Conservation (phyloP, 2,113 vertebrate genomes). For the Ceratotherium simum region DNA sequence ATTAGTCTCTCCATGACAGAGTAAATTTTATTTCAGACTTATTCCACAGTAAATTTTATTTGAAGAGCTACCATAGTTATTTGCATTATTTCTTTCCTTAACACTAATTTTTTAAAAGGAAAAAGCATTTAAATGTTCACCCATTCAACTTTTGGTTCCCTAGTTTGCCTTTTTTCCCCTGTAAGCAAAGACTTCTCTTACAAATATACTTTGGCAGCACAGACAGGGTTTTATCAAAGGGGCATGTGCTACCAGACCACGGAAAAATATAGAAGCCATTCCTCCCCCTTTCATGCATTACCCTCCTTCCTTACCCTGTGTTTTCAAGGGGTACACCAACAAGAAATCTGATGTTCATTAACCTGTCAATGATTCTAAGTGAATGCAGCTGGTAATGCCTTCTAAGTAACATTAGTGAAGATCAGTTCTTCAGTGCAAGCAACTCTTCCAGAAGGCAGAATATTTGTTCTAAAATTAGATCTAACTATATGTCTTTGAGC, state of each 20-base stretch:
- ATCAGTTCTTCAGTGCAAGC: not conserved
- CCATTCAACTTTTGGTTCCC: not conserved
- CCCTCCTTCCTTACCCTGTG: not conserved
- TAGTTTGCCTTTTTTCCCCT: not conserved
- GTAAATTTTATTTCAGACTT: not conserved
- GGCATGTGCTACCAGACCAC: not conserved
- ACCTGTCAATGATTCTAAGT: not conserved
- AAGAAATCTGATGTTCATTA: not conserved
- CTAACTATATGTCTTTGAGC: not conserved
- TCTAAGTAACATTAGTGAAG: not conserved
- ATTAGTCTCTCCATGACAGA: not conserved
- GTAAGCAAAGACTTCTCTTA: not conserved
- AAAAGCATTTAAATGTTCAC: not conserved
- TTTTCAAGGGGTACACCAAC: not conserved
- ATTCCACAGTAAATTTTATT: not conserved
- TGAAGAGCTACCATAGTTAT: not conserved
- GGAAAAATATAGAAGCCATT: not conserved
- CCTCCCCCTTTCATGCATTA: rapidly evolving
- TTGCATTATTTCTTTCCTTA: not conserved
- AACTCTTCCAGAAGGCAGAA: not conserved
- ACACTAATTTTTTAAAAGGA: not conserved
- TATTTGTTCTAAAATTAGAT: not conserved
- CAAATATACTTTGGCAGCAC: not conserved
- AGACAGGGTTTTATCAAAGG: not conserved
- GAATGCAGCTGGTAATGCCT: not conserved